phyloP scores from a whole-genome alignment of 23 tunicate species.

The Styela plicata region DNA sequence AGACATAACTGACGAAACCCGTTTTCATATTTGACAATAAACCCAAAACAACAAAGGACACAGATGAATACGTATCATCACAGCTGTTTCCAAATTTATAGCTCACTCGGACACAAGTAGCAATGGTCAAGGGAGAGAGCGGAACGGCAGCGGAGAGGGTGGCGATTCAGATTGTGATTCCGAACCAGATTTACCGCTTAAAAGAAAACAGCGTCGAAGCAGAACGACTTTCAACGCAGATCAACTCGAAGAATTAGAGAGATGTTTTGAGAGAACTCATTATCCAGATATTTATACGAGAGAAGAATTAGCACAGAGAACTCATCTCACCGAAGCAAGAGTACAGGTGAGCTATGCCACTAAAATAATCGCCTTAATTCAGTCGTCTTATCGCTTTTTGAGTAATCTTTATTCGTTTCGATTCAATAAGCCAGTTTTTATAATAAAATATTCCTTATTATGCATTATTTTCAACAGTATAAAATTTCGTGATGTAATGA shows the following conservation, averaged over 20 bases:
- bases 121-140: slow-evolving; percentile 30
- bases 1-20: too few relatives aligned
- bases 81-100: too few relatives aligned
- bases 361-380: too few relatives aligned
- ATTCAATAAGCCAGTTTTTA: too few relatives aligned
- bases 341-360: slow-evolving; percentile 72
- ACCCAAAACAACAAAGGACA: too few relatives aligned
- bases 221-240: slow-evolving; percentile 95
- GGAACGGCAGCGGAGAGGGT: slow-evolving; percentile 57
- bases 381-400: too few relatives aligned
- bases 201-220: slow-evolving; percentile 93
- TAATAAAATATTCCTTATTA: too few relatives aligned
- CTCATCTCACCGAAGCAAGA: slow-evolving; percentile 89
- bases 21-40: too few relatives aligned
- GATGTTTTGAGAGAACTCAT: slow-evolving; percentile 91
- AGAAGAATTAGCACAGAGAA: slow-evolving; percentile 90
- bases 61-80: too few relatives aligned
- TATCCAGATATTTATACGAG: slow-evolving; percentile 97
- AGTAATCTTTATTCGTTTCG: too few relatives aligned
- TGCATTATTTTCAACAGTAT: too few relatives aligned
- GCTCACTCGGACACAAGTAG: slow-evolving; percentile 28
- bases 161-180: slow-evolving; percentile 80
- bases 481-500: too few relatives aligned
- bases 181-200: slow-evolving; percentile 82
- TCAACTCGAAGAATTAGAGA: slow-evolving; percentile 93